Base-by-base conservation (phyloP, 2,797 vertebrate species). In the Rhinoraja longicauda region DNA sequence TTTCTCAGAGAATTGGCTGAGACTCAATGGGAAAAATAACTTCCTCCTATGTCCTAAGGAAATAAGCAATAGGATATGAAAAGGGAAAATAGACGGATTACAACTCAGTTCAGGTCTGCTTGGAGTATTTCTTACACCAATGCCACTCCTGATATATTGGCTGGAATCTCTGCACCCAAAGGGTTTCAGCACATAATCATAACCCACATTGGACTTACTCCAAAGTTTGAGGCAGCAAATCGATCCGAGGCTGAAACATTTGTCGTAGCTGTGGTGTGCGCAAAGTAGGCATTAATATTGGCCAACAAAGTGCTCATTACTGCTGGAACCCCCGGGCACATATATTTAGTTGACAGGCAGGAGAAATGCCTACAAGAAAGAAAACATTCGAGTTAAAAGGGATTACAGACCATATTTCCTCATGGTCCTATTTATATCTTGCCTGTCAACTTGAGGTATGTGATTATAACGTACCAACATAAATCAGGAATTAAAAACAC, bases 251-350 rank as follows among this genome's bases (percentile, higher is more conserved):
- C 98, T 0, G 99, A 99, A 32, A 98, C 98, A 81, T 98, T 99
- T 53, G 98, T 98, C 94, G 97, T 97, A 94, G 97, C 97, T 8
- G 96, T 96, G 86, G 98, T 98, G 94, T 99, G 98, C 93, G 98
- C 98, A 45, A 99, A 99, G 95, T 99, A 99, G 91, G 99, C 98
- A 15, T 99, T 99, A 94, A 99, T 99, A 94, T 99, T 99, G 70
- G 99, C 99, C 93, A 99, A 95, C 95, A 99, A 94, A 4, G 97
- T 99, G 93, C 99, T 99, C 99, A 99, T 99, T 94, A 99, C 98
- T 32, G 98, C 98, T 79, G 99, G 99, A 84, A 99, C 98, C 17
- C 98, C 97, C 0, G 99, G 97, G 94, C 98, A 99, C 98, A 99
- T 99, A 95, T 99, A 99, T 94, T 99, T 99, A 90, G 98, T 98